phyloP scores from a whole-genome alignment of 2,888 invertebrate genomes.

The Crossocerus cetratus region DNA sequence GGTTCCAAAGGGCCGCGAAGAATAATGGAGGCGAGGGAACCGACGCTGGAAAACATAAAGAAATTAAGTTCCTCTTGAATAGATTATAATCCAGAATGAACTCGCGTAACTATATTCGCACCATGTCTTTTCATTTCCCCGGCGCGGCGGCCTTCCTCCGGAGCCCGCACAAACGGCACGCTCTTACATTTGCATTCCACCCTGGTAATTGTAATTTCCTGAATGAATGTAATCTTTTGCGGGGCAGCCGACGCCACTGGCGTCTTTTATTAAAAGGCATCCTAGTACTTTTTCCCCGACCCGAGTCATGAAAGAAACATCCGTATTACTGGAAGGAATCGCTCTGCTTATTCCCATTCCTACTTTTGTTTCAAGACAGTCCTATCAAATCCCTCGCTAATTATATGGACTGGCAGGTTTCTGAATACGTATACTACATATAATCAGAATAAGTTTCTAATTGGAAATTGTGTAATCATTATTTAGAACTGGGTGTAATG shows the following conservation, averaged over 20 bases:
- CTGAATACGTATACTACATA: too few relatives aligned
- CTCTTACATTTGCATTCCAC: slow-evolving; percentile 33
- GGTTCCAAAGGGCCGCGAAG: neutral
- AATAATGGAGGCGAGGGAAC: slow-evolving; percentile 1
- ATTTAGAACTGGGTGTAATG: too few relatives aligned
- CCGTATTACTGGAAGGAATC: slow-evolving; percentile 7
- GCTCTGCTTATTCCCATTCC: too few relatives aligned
- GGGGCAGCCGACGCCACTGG: neutral
- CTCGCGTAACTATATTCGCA: slow-evolving; percentile 14
- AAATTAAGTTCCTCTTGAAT: slow-evolving; percentile 29
- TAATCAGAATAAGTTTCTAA: too few relatives aligned
- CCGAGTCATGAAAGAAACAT: slow-evolving; percentile 28
- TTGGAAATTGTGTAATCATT: too few relatives aligned
- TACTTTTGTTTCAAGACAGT: too few relatives aligned
- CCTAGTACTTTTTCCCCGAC: slow-evolving; percentile 6
- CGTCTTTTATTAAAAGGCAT: slow-evolving; percentile 31
- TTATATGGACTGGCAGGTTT: too few relatives aligned
- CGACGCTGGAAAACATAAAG: slow-evolving; percentile 16
- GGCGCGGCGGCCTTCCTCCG: neutral
- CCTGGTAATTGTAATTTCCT: slow-evolving; percentile 44
- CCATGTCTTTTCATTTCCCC: slow-evolving; percentile 21
- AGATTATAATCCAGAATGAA: slow-evolving; percentile 32
- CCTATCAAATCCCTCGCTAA: too few relatives aligned
- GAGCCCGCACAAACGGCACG: slow-evolving; percentile 19
- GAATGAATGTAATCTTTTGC: slow-evolving; percentile 35